A percentile compares a stretch with the other conserved stretches of the same genome.
These are phyloP conservation scores for Habroteleia sp. DNA, from an alignment of 2,888 invertebrate species.

Conservation along the genomic window DNA sequence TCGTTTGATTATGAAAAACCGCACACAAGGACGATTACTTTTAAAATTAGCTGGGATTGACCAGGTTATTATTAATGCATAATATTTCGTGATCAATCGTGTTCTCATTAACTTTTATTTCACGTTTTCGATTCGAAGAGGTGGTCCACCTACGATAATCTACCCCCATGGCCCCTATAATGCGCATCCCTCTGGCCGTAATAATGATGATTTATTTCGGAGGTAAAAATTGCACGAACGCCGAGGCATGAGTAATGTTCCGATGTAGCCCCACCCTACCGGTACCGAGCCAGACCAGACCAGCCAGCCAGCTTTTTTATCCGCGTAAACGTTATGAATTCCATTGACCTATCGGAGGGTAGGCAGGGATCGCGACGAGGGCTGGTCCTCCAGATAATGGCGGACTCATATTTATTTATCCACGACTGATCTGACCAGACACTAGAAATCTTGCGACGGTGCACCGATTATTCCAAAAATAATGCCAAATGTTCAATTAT, in stretches of 20 bases:
- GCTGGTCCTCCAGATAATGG: constrained; percentile 75
- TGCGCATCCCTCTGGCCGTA: constrained; percentile 81
- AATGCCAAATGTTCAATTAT: constrained; percentile 18
- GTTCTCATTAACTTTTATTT: constrained; percentile 59
- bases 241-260: constrained; percentile 83
- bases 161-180: constrained; percentile 76
- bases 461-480: constrained; percentile 36
- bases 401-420: constrained; percentile 76
- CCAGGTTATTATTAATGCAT: constrained; percentile 28
- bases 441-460: constrained; percentile 70
- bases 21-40: neutral
- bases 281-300: constrained; percentile 59
- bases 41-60: constrained; percentile 9
- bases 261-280: constrained; percentile 77
- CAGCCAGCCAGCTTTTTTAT: constrained; percentile 74
- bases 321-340: constrained; percentile 77
- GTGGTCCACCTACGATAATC: constrained; percentile 75
- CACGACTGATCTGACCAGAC: constrained; percentile 71
- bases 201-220: constrained; percentile 85
- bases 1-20: neutral
- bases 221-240: constrained; percentile 83
- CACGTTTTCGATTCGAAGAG: constrained; percentile 38
- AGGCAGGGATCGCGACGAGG: constrained; percentile 68
- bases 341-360: constrained; percentile 75
- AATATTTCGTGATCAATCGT: constrained; percentile 37